Conservation (phyloP, 2,797 vertebrate species). For the Gallinago nigripennis region DNA sequence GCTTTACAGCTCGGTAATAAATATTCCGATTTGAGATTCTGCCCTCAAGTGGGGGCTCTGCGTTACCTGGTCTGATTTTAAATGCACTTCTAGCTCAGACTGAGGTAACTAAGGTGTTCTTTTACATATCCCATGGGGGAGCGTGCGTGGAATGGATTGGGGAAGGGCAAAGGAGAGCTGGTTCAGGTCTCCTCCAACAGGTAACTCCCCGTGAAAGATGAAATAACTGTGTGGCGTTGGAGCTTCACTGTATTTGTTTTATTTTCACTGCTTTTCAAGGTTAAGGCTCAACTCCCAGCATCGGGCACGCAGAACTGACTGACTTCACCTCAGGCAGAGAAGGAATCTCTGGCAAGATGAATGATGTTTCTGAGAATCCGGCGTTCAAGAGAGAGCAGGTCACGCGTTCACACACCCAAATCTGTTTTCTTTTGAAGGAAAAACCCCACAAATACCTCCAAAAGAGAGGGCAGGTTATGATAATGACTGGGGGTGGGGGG, state of each 20-base stretch:
- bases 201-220: neutral
- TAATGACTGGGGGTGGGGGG: rapidly evolving
- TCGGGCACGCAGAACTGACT: neutral
- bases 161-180: neutral
- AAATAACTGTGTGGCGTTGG: neutral
- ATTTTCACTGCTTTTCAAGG: neutral
- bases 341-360: neutral
- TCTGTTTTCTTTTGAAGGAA: neutral
- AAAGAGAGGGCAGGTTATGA: neutral
- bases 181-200: neutral
- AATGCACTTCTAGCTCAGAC: constrained; percentile 10
- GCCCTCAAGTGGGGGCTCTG: neutral
- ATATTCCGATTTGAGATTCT: constrained; percentile 16
- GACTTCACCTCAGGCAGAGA: neutral
- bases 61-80: constrained; percentile 26
- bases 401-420: neutral
- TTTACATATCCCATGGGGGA: neutral
- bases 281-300: neutral
- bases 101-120: neutral
- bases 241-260: neutral
- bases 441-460: neutral
- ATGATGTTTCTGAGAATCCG: constrained; percentile 1
- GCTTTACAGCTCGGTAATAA: constrained; percentile 19
- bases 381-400: neutral
- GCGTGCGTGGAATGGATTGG: neutral